Percentiles rank a stretch among this genome's conserved stretches.
Evolutionary conservation across 2,888 invertebrate species (phyloP).

Genomic region (Latheticus oryzae): DNA sequence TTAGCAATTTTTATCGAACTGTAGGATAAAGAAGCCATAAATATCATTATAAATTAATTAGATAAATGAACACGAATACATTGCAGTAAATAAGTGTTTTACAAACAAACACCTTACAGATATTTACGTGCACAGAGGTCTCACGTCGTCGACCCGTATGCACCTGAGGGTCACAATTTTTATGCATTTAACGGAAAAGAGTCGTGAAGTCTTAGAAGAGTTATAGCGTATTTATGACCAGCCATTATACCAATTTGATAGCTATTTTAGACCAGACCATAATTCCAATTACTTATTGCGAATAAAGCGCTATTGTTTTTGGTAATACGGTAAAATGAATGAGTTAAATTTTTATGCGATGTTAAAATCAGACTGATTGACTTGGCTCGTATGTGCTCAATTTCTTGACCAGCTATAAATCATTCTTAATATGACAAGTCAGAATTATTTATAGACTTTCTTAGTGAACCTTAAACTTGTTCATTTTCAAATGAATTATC

Average conservation of each 20-base stretch:
- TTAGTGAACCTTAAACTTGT: background rate
- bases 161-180: slow-evolving; percentile 33
- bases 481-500: slow-evolving; percentile 5
- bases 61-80: background rate
- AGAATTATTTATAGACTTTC: background rate
- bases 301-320: slow-evolving; percentile 36
- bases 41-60: background rate
- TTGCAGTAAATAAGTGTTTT: slow-evolving; percentile 27
- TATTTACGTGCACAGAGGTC: slow-evolving; percentile 30
- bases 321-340: slow-evolving; percentile 4
- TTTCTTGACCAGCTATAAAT: slow-evolving; percentile 24
- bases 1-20: no score
- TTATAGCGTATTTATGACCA: slow-evolving; percentile 35
- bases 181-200: slow-evolving; percentile 36
- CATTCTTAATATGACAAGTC: slow-evolving; percentile 12
- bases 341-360: background rate
- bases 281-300: slow-evolving; percentile 29
- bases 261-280: slow-evolving; percentile 15
- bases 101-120: slow-evolving; percentile 40
- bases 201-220: slow-evolving; percentile 30
- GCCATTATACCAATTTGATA: slow-evolving; percentile 22
- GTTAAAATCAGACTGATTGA: slow-evolving; percentile 6
- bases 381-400: background rate
- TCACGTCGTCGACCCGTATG: slow-evolving; percentile 42
- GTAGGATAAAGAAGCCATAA: no score